Percentiles rank a stretch among this genome's conserved stretches.
These are phyloP conservation scores for Ancistrus triradiatus DNA, from an alignment of 2,113 vertebrate genomes.

Conservation along the genomic window DNA sequence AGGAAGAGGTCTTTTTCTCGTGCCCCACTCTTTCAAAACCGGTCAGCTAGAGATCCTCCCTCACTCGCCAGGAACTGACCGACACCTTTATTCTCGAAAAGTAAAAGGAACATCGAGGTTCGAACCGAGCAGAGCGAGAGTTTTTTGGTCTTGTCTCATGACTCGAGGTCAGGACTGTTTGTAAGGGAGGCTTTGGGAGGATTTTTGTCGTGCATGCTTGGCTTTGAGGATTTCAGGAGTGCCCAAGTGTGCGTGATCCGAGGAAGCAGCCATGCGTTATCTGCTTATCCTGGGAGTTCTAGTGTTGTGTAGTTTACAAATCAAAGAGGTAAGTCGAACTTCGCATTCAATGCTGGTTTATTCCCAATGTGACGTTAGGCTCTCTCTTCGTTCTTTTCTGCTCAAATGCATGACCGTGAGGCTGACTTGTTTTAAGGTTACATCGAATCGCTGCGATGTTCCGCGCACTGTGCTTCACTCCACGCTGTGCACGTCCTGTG, in stretches of 20 bases:
- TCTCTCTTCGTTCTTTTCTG: too few relatives aligned
- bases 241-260: neutral
- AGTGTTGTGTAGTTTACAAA: constrained; percentile 31
- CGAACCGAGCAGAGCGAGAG: neutral
- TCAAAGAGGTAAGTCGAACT: constrained; percentile 37
- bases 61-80: constrained; percentile 1
- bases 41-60: constrained; percentile 14
- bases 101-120: neutral
- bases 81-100: constrained; percentile 16
- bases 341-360: too few relatives aligned
- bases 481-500: constrained; percentile 72
- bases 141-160: neutral
- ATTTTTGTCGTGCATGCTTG: constrained; percentile 1
- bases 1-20: constrained; percentile 60
- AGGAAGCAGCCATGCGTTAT: constrained; percentile 41
- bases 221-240: constrained; percentile 25
- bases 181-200: neutral
- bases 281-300: constrained; percentile 36
- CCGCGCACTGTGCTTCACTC: neutral
- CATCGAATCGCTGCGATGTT: constrained; percentile 31
- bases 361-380: too few relatives aligned
- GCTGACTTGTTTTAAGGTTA: constrained; percentile 31
- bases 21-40: constrained; percentile 23
- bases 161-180: neutral
- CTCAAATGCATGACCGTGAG: too few relatives aligned